Percentiles rank a stretch among this genome's conserved stretches.
Evolutionary conservation across 2,113 vertebrate species (phyloP).

Genomic region (Cyphomyrus discorhynchus): DNA sequence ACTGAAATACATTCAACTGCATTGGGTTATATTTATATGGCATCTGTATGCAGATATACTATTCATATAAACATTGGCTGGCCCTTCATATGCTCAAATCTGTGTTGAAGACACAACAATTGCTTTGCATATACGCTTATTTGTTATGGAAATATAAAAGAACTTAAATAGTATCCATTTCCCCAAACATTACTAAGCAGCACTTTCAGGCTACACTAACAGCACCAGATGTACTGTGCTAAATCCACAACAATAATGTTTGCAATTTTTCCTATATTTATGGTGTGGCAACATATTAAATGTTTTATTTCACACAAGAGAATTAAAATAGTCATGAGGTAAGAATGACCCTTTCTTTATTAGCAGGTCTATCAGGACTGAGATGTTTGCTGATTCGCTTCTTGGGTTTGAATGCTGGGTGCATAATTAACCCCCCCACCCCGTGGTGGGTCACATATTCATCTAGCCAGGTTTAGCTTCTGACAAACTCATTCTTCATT

Average conservation of each 20-base stretch:
- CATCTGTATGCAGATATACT: background rate
- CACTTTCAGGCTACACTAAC: background rate
- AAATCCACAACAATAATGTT: no score
- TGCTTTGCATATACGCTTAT: background rate
- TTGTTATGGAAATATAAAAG: background rate
- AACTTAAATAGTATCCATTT: background rate
- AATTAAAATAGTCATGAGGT: conserved; percentile 16
- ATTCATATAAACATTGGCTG: background rate
- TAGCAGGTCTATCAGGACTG: conserved; percentile 27
- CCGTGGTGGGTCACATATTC: conserved; percentile 40
- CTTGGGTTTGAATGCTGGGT: conserved; percentile 21
- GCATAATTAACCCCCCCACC: conserved; percentile 46
- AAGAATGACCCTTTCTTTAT: conserved; percentile 39
- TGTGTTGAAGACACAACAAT: background rate
- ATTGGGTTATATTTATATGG: background rate
- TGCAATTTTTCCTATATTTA: background rate
- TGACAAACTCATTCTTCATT: conserved; percentile 53
- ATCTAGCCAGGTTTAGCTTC: conserved; percentile 20
- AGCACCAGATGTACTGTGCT: background rate
- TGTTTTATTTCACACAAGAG: background rate
- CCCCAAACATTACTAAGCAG: background rate
- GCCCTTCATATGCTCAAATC: background rate
- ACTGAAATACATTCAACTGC: background rate
- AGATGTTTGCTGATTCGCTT: conserved; percentile 43
- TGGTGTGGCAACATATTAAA: background rate